Base-by-base conservation (phyloP, 2,888 invertebrate genomes). In the Lithophane ornitopus region DNA sequence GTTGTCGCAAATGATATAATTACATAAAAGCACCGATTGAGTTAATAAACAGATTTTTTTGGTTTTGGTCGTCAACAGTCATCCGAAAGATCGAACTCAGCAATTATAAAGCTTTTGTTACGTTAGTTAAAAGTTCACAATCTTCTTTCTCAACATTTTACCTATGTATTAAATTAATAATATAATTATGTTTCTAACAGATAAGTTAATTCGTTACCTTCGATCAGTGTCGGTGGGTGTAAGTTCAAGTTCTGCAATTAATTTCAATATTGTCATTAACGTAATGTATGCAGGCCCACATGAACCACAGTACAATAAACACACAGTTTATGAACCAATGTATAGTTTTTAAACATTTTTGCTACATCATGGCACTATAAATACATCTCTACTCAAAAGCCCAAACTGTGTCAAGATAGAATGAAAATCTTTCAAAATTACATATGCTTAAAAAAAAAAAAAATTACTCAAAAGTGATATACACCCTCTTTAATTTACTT, bases 241-340 rank as follows among this genome's bases (percentile, higher is more conserved):
- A 84, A 82, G 84, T 80, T 84, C 82, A 82, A 82, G 80, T 61
- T 34, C 72, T 68, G 28, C 22, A 46, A 74, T 82, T 65, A 70
- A 76, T 67, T 81, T 56, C 28, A 58, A 82, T 56, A 72, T 69
- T 79, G 72, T 82, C 71, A 70, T 49, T 73, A 68, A 28, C 22
- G 39, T 80, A 76, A 82, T 80, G 52, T 84, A 82, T 80, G 73
- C 80, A 76, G 46, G 68, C 84, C 84, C 72, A 84, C 80, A 6
- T 76, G 11, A 46, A 56, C 16, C 41, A 44, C 8, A 26, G 3
- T 6, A 58, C 14, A 58, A 49, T 59, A 70, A 14, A 61, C 14
- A 19, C 9, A 77, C 39, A 41, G 34, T 61, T 69, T 66, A 71
- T 56, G n/a, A 78, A 41, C 8, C 6, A 28, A 76, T 34, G 9